Conservation (phyloP, 2,888 invertebrate species). For the Volucella inanis region DNA sequence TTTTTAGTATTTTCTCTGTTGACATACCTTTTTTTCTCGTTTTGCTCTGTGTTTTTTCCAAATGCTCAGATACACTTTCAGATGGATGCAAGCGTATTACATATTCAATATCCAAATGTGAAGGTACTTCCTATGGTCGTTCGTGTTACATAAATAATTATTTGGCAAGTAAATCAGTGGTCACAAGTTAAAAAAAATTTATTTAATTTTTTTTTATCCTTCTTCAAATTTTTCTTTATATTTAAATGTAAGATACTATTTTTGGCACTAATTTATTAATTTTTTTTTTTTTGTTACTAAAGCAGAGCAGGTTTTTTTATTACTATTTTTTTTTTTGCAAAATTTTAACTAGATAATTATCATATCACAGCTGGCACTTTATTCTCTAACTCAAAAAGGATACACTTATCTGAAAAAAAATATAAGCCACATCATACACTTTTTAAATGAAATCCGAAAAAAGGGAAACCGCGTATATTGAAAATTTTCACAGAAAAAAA, state of each 20-base stretch:
- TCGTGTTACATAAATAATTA: conserved; percentile 68
- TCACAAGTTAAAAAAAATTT: conserved; percentile 43
- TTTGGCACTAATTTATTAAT: conserved; percentile 56
- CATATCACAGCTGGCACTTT: conserved; percentile 68
- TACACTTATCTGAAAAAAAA: conserved; percentile 25
- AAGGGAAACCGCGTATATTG: conserved; percentile 5
- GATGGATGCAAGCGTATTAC: conserved; percentile 56
- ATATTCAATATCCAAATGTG: conserved; percentile 64
- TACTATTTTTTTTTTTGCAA: conserved; percentile 15
- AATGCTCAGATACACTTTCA: conserved; percentile 46
- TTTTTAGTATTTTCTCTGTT: conserved; percentile 19
- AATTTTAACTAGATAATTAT: conserved; percentile 38
- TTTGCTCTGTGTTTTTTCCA: conserved; percentile 33
- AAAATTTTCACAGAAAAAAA: conserved; percentile 20
- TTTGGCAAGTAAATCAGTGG: conserved; percentile 68
- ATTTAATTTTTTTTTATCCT: background rate
- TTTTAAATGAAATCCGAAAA: conserved; percentile 22
- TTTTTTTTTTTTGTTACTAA: conserved; percentile 19
- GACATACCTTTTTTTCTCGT: conserved; percentile 44
- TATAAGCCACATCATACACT: background rate
- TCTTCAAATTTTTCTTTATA: conserved; percentile 37
- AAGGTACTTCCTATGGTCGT: conserved; percentile 58
- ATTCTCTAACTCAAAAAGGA: conserved; percentile 33
- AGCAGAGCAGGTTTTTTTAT: conserved; percentile 17
- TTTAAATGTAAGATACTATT: conserved; percentile 63